phyloP scores from a whole-genome alignment of 1,140 invertebrate genomes.

The Periplaneta americana region DNA sequence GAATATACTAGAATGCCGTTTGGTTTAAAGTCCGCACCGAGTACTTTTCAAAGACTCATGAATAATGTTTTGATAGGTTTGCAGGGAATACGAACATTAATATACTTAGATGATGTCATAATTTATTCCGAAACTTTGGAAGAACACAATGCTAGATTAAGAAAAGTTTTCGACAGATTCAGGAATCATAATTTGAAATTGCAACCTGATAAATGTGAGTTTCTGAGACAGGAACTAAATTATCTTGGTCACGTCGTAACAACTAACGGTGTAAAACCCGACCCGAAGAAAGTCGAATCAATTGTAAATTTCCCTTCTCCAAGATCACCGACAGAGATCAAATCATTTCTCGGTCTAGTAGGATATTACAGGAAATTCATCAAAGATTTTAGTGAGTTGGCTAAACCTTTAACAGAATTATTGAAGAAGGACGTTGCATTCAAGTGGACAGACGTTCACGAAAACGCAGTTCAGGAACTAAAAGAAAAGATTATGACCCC shows the following conservation, averaged over 20 bases:
- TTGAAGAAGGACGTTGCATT: conserved; percentile 25
- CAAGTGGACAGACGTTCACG: conserved; percentile 18
- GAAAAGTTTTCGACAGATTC: conserved; percentile 19
- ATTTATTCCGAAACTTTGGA: background rate
- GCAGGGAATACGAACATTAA: conserved; percentile 19
- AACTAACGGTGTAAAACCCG: conserved; percentile 18
- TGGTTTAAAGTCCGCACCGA: conserved; percentile 28
- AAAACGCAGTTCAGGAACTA: conserved; percentile 14
- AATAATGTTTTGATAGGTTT: conserved; percentile 31
- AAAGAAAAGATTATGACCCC: conserved; percentile 19
- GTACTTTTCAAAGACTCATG: conserved; percentile 35
- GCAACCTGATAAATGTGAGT: conserved; percentile 25
- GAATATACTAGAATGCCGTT: conserved; percentile 29
- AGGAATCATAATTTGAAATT: conserved; percentile 19
- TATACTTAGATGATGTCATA: conserved; percentile 33
- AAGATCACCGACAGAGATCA: conserved; percentile 28
- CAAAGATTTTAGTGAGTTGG: conserved; percentile 27
- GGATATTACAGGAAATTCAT: conserved; percentile 27
- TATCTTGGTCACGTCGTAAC: conserved; percentile 25
- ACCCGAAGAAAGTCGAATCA: conserved; percentile 24
- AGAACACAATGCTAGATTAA: conserved; percentile 9
- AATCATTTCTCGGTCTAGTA: conserved; percentile 26
- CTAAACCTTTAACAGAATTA: conserved; percentile 27
- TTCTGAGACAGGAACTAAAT: conserved; percentile 16
- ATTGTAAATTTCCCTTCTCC: conserved; percentile 29